Evolutionary conservation across 2,797 vertebrate species (phyloP).

Genomic region (Microhierax caerulescens): DNA sequence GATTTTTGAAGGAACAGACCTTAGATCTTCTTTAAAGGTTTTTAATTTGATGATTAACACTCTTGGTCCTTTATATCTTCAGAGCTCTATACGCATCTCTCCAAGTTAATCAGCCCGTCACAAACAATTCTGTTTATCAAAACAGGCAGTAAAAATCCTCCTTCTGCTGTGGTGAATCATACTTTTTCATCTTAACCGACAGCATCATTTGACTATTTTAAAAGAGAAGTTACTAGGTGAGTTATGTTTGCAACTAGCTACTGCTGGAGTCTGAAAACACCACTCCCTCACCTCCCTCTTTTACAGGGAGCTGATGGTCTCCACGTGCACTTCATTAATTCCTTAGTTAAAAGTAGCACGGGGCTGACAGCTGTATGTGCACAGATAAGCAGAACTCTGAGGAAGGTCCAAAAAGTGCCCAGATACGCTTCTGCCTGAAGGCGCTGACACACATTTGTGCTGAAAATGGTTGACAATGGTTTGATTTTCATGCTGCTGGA

Average conservation of each 20-base stretch:
- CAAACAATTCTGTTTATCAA: neutral
- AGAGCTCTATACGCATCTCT: neutral
- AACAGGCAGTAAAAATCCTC: neutral
- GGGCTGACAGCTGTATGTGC: neutral
- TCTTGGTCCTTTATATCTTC: neutral
- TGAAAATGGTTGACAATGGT: neutral
- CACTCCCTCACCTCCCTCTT: neutral
- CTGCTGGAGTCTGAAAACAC: neutral
- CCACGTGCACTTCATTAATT: slow-evolving; percentile 42
- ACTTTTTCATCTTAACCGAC: neutral
- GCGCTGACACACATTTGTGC: neutral
- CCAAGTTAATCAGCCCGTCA: neutral
- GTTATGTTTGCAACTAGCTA: neutral
- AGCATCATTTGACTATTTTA: neutral
- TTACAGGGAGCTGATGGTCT: neutral
- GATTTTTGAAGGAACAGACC: neutral
- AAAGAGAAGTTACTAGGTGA: neutral
- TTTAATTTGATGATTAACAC: neutral
- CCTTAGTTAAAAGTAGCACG: slow-evolving; percentile 14
- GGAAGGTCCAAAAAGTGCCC: neutral
- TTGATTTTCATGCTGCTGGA: neutral
- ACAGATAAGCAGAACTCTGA: neutral
- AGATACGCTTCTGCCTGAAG: neutral
- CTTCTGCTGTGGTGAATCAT: neutral
- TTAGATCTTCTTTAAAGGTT: neutral